Base-by-base conservation (phyloP, 1,140 invertebrate species). In the Ceratitis capitata region DNA sequence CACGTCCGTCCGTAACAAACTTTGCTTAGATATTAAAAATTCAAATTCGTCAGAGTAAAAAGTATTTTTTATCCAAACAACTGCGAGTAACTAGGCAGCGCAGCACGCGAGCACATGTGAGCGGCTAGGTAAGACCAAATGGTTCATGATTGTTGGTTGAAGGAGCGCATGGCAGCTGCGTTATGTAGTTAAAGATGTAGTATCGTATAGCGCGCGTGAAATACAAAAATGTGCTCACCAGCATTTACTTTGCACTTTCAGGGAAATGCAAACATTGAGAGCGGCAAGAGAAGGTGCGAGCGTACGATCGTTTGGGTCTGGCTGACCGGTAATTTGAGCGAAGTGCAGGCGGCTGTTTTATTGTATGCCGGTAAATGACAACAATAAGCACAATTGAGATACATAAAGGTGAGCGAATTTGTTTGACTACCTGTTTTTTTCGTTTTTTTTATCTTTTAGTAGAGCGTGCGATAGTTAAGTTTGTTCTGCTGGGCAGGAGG, bases 11-110 rank as follows among this genome's bases (percentile, higher is more conserved):
- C 2, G 39, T n/a, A 78, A 78, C 69, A 78, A 78, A 42, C 69
- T 45, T 78, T 78, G 45, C 19, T 78, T 78, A 23, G 69, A 78
- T 78, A 78, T 78, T 78, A 78, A 78, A 78, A 45, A 45, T 78
- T n/a, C 6, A 78, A 78, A 78, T 78, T 26, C 39, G 45, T 26
- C 69, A 47, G n/a, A n/a, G 42, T n/a, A 26, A 39, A 69, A 45
- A 78, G 69, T 39, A 78, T 10, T 19, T 6, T 10, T 23, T 6
- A 42, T 14, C 39, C 39, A 78, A 35, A n/a, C n/a, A n/a, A n/a
- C n/a, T n/a, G n/a, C 56, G 5, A 61, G 4, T 7, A 35, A 45
- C n/a, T 78, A 45, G 23, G 42, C n/a, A n/a, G n/a, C n/a, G n/a
- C n/a, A n/a, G n/a, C n/a, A n/a, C n/a, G n/a, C n/a, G n/a, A n/a